phyloP scores from a whole-genome alignment of 2,888 invertebrate genomes.

The Brachyopa scutellaris region DNA sequence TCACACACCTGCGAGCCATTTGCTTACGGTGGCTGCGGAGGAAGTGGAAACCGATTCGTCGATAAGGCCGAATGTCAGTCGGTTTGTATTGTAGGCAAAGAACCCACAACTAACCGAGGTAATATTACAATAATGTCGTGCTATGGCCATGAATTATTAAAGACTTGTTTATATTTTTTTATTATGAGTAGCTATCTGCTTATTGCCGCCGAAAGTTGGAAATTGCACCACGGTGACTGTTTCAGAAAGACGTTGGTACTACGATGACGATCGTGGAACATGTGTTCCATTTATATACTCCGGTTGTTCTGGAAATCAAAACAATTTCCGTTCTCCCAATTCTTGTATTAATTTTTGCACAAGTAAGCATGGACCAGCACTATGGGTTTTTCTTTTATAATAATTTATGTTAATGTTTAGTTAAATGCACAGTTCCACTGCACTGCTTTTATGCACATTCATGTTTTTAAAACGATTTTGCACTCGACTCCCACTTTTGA shows the following conservation, averaged over 20 bases:
- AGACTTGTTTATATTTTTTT: slow-evolving; percentile 43
- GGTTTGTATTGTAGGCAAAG: slow-evolving; percentile 86
- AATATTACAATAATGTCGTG: slow-evolving; percentile 73
- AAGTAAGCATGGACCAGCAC: slow-evolving; percentile 77
- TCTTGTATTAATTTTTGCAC: slow-evolving; percentile 86
- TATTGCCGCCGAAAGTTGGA: slow-evolving; percentile 85
- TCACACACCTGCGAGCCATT: slow-evolving; percentile 87
- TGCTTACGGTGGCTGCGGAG: slow-evolving; percentile 91
- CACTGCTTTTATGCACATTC: slow-evolving; percentile 19
- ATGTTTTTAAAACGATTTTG: neutral
- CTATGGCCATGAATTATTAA: neutral
- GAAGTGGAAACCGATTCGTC: slow-evolving; percentile 92
- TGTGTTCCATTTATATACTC: slow-evolving; percentile 92
- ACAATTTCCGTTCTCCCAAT: slow-evolving; percentile 90
- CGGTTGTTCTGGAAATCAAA: slow-evolving; percentile 94
- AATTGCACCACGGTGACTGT: slow-evolving; percentile 82
- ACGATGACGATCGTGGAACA: slow-evolving; percentile 85
- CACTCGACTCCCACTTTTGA: neutral
- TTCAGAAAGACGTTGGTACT: slow-evolving; percentile 87
- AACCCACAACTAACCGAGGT: slow-evolving; percentile 81
- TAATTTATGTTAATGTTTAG: neutral
- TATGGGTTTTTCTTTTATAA: slow-evolving; percentile 1
- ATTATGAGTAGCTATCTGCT: slow-evolving; percentile 85
- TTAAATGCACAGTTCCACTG: neutral
- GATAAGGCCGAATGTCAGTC: slow-evolving; percentile 88